A percentile compares a stretch with the other conserved stretches of the same genome.
phyloP scores from a whole-genome alignment of 2,797 vertebrate genomes.

The Zonotrichia albicollis region DNA sequence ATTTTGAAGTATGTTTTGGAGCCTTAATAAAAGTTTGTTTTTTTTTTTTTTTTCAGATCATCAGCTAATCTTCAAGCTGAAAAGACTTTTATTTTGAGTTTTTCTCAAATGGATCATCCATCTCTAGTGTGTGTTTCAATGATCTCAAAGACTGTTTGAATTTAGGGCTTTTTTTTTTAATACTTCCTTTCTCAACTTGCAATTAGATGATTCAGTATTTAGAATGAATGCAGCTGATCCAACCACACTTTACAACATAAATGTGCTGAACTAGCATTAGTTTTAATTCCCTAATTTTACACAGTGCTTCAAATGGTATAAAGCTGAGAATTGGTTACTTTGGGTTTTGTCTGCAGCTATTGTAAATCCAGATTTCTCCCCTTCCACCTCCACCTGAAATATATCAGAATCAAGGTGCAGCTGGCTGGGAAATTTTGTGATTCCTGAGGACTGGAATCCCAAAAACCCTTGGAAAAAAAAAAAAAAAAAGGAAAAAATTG shows the following conservation, averaged over 20 bases:
- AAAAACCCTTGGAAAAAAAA: background rate
- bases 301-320: background rate
- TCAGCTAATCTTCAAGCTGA: background rate
- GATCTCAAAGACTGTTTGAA: background rate
- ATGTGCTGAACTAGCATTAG: background rate
- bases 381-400: background rate
- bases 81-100: background rate
- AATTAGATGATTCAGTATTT: constrained; percentile 46
- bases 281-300: background rate
- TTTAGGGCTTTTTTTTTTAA: background rate
- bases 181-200: background rate
- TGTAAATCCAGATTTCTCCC: background rate
- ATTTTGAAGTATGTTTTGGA: background rate
- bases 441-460: background rate
- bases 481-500: background rate
- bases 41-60: background rate
- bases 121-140: background rate
- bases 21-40: background rate
- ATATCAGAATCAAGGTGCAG: background rate
- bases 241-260: background rate
- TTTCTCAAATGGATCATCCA: background rate
- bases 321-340: background rate
- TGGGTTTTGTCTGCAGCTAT: background rate
- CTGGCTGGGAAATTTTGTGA: background rate
- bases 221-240: background rate